phyloP scores from a whole-genome alignment of 2,797 vertebrate genomes.

The Gouania willdenowi region DNA sequence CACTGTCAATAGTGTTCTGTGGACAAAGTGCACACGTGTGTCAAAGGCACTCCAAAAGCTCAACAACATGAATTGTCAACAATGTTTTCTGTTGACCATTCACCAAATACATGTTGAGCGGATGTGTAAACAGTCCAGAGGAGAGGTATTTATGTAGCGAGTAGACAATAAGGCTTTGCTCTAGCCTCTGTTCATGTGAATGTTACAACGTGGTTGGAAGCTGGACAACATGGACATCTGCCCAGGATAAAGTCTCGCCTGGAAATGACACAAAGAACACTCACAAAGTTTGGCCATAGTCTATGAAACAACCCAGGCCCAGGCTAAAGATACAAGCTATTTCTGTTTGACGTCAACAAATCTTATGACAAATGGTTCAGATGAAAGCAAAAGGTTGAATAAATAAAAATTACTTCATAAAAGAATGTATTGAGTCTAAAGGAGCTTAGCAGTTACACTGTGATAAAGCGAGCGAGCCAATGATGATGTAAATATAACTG shows the following conservation, averaged over 20 bases:
- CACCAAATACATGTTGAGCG: constrained; percentile 20
- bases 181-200: constrained; percentile 18
- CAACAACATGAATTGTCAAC: constrained; percentile 15
- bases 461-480: constrained; percentile 24
- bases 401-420: constrained; percentile 27
- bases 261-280: constrained; percentile 34
- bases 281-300: constrained; percentile 33
- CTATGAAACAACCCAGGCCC: constrained; percentile 38
- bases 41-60: constrained; percentile 18
- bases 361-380: constrained; percentile 24
- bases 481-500: constrained; percentile 21
- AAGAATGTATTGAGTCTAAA: constrained; percentile 19
- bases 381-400: constrained; percentile 30
- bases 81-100: constrained; percentile 18
- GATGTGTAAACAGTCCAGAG: constrained; percentile 29
- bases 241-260: constrained; percentile 31
- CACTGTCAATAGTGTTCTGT: constrained; percentile 51
- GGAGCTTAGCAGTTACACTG: constrained; percentile 29
- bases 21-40: constrained; percentile 17
- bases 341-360: constrained; percentile 29
- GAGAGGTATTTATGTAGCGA: constrained; percentile 26
- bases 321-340: background rate
- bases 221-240: constrained; percentile 39
- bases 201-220: constrained; percentile 29
- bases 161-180: constrained; percentile 29